Conservation (phyloP, 2,888 invertebrate species). For the Tridacna crocea region DNA sequence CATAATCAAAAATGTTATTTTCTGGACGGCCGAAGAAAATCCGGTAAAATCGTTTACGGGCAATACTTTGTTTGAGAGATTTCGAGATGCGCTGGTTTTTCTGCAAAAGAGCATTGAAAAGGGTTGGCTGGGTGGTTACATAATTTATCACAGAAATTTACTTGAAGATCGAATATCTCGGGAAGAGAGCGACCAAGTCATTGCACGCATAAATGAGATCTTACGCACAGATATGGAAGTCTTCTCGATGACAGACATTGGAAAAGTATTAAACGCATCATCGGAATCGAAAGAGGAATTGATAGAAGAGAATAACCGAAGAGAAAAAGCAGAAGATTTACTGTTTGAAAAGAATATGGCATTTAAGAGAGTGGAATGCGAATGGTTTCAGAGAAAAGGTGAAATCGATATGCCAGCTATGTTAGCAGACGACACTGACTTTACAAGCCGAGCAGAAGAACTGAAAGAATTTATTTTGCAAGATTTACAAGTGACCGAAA, state of each 20-base stretch:
- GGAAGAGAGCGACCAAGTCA: background rate
- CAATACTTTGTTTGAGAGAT: conserved; percentile 17
- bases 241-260: background rate
- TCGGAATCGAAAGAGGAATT: background rate
- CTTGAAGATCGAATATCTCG: background rate
- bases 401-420: background rate
- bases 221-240: no score
- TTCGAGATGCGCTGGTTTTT: conserved; percentile 19
- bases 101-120: conserved; percentile 9
- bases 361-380: conserved; percentile 10
- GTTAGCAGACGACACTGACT: background rate
- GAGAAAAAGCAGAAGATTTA: background rate
- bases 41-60: conserved; percentile 12
- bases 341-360: conserved; percentile 9
- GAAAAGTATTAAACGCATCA: background rate
- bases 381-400: background rate
- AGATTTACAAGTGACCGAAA: no score
- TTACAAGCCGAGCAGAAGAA: background rate
- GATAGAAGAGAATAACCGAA: background rate
- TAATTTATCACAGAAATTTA: conserved; percentile 32
- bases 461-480: no score
- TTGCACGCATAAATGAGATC: background rate
- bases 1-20: conserved; percentile 35
- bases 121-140: conserved; percentile 23
- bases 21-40: conserved; percentile 37